Evolutionary conservation across 2,113 vertebrate species (phyloP).

Genomic region (Lethenteron camtschaticum): DNA sequence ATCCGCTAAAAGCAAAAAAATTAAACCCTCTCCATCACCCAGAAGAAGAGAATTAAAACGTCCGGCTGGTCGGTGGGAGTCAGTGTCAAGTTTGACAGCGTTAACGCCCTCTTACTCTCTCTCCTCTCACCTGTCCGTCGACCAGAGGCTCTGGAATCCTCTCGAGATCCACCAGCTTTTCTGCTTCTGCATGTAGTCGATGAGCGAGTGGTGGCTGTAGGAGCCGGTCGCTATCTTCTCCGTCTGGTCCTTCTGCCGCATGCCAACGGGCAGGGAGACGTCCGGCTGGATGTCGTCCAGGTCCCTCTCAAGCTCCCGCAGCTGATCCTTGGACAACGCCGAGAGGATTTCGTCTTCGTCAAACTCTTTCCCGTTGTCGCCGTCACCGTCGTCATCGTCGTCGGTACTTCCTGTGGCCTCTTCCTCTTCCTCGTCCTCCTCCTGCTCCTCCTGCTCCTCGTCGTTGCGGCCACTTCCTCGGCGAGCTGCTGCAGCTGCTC

Average conservation of each 20-base stretch:
- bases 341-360: conserved; percentile 80
- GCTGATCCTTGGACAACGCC: conserved; percentile 65
- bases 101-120: too few species aligned
- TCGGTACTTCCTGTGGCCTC: too few species aligned
- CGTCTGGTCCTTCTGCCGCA: conserved; percentile 79
- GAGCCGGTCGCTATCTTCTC: conserved; percentile 57
- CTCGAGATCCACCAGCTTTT: conserved; percentile 17
- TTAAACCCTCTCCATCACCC: too few species aligned
- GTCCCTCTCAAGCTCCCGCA: conserved; percentile 61
- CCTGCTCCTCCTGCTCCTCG: too few species aligned
- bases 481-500: conserved; percentile 76
- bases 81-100: too few species aligned
- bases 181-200: conserved; percentile 77
- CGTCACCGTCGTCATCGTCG: conserved; percentile 16
- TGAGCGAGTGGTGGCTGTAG: conserved; percentile 58
- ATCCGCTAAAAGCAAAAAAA: too few species aligned
- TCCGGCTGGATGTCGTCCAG: conserved; percentile 86
- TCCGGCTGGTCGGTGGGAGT: too few species aligned
- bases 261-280: conserved; percentile 50
- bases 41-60: too few species aligned
- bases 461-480: conserved; percentile 39
- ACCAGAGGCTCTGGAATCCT: too few species aligned
- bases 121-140: too few species aligned
- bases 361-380: conserved; percentile 26
- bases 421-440: too few species aligned